These are phyloP conservation scores for Furcula furcula DNA, from an alignment of 2,888 invertebrate species.

Conservation along the genomic window DNA sequence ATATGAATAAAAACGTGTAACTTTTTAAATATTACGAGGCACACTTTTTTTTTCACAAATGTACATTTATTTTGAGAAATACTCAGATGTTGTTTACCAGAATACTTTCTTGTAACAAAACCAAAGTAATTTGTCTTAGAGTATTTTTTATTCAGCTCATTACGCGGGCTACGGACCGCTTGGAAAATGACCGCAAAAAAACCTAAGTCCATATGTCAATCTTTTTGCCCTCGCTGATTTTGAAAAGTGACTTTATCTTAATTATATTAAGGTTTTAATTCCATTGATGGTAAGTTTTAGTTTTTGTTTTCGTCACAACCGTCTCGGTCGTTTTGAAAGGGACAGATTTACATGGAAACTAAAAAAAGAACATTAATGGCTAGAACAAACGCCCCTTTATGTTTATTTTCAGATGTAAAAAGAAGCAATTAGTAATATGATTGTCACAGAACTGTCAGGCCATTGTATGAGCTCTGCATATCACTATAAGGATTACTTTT, in stretches of 20 bases:
- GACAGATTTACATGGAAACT: constrained; percentile 56
- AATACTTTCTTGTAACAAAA: not conserved
- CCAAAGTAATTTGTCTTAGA: constrained; percentile 20
- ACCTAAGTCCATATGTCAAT: constrained; percentile 58
- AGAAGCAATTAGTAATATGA: not conserved
- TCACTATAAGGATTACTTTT: too few relatives aligned
- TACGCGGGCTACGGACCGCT: constrained; percentile 50
- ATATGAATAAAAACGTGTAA: too few relatives aligned
- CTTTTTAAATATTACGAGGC: too few relatives aligned
- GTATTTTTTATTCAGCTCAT: constrained; percentile 42
- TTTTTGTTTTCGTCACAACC: constrained; percentile 37
- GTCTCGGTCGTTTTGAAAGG: constrained; percentile 67
- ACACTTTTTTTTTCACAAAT: too few relatives aligned
- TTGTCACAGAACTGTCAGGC: not conserved
- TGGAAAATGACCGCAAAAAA: constrained; percentile 54
- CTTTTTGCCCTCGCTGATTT: constrained; percentile 40
- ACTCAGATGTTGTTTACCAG: not conserved
- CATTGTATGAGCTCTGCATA: too few relatives aligned
- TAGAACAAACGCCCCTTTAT: constrained; percentile 35
- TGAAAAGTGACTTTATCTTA: constrained; percentile 4
- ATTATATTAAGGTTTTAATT: constrained; percentile 25
- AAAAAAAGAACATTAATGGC: constrained; percentile 51
- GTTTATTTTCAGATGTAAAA: constrained; percentile 51
- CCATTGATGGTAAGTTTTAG: constrained; percentile 9
- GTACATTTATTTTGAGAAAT: not conserved